Percentiles rank a stretch among this genome's conserved stretches.
Conservation (phyloP, 2,113 vertebrate species). For the Syngnathus typhle region DNA sequence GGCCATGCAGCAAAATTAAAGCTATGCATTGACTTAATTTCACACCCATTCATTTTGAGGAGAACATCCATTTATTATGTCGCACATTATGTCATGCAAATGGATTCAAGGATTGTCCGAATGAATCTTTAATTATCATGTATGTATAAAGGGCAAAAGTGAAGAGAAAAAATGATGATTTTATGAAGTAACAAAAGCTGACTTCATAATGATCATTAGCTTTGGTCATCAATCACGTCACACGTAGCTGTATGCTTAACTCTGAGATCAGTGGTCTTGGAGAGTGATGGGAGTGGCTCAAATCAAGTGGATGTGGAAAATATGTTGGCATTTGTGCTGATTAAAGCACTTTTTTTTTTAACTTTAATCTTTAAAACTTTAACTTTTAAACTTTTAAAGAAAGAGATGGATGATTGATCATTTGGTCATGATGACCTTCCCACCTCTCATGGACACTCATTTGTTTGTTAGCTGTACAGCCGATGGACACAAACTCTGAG, state of each 20-base stretch:
- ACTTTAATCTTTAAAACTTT: too few relatives aligned
- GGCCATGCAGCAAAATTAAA: background rate
- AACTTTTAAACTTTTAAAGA: too few relatives aligned
- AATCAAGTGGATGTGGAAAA: slow-evolving; percentile 30
- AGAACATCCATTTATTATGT: slow-evolving; percentile 1
- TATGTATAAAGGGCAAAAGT: slow-evolving; percentile 9
- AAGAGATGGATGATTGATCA: slow-evolving; percentile 21
- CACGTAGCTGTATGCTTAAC: slow-evolving; percentile 24
- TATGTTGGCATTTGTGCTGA: slow-evolving; percentile 20
- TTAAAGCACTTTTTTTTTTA: too few relatives aligned
- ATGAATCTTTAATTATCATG: slow-evolving; percentile 4
- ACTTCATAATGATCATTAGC: slow-evolving; percentile 37
- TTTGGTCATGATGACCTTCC: slow-evolving; percentile 19
- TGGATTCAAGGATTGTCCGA: background rate
- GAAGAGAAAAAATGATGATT: slow-evolving; percentile 26
- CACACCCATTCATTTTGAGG: slow-evolving; percentile 3
- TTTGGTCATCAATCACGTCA: slow-evolving; percentile 35
- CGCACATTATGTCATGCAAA: background rate
- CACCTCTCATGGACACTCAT: background rate
- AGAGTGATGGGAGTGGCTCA: slow-evolving; percentile 18
- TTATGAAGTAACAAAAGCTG: slow-evolving; percentile 43
- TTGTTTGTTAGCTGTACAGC: background rate
- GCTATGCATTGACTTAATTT: background rate
- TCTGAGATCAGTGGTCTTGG: slow-evolving; percentile 29
- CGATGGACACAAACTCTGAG: background rate